Base-by-base conservation (phyloP, 1,140 invertebrate genomes). In the Metaphire vulgaris region DNA sequence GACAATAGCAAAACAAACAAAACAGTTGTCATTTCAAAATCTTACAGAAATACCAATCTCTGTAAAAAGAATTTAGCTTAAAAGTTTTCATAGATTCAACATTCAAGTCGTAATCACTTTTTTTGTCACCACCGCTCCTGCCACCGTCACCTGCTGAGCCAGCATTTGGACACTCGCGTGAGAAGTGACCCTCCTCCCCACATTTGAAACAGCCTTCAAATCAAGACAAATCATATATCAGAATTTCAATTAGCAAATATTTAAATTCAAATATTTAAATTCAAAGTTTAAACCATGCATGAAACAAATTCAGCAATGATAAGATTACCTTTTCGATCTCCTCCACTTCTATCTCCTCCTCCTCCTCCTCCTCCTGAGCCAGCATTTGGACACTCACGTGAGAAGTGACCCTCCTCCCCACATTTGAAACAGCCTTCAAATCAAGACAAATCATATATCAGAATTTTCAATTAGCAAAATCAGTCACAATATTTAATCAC, bases 401-500 rank as follows among this genome's bases (percentile, higher is more conserved):
- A 78, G 69, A 81, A 79, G 70, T 84, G 83, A 26, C 85, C 83
- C 15, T 81, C 79, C 75, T 85, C 81, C 1, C 82, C 82, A 80
- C 84, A 85, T 72, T 83, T 82, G 68, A 67, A 83, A 79, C 82
- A 82, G 12, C 34, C 73, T 56, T 6, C 41, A 56, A 56, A 56
- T n/a, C n/a, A n/a, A n/a, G n/a, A n/a, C n/a, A n/a, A n/a, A n/a
- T n/a, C n/a, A n/a, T n/a, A n/a, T n/a, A n/a, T n/a, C n/a, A n/a
- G n/a, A n/a, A n/a, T n/a, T n/a, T n/a, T n/a, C n/a, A n/a, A n/a
- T n/a, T n/a, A n/a, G n/a, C n/a, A n/a, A n/a, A n/a, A n/a, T n/a
- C n/a, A n/a, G n/a, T n/a, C n/a, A n/a, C n/a, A n/a, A n/a, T n/a
- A n/a, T n/a, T n/a, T n/a, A n/a, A n/a, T n/a, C n/a, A n/a, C n/a